These are phyloP conservation scores for Carcina quercana DNA, from an alignment of 2,888 invertebrate species.

Conservation along the genomic window DNA sequence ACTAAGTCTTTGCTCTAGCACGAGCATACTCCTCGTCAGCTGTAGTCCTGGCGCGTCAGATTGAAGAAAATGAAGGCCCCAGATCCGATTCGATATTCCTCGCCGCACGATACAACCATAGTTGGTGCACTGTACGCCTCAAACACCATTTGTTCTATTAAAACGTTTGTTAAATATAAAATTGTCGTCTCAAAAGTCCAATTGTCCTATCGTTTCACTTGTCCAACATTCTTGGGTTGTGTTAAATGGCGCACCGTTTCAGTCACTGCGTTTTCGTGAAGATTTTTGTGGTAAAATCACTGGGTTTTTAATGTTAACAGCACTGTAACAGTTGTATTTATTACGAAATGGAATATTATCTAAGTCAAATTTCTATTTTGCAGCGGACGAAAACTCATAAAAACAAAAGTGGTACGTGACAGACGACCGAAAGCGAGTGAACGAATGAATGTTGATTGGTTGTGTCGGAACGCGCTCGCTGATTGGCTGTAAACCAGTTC, in stretches of 20 bases:
- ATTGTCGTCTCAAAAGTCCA: neutral
- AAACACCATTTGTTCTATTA: conserved; percentile 56
- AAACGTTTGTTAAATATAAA: conserved; percentile 2
- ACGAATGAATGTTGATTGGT: conserved; percentile 57
- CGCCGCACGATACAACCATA: conserved; percentile 57
- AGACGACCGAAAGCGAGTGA: conserved; percentile 39
- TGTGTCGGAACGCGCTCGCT: conserved; percentile 46
- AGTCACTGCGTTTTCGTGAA: no score
- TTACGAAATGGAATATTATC: neutral
- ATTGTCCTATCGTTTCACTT: conserved; percentile 39
- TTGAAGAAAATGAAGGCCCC: conserved; percentile 67
- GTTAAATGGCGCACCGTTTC: conserved; percentile 3
- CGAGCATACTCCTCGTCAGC: conserved; percentile 71
- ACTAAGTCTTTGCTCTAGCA: conserved; percentile 66
- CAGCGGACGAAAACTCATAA: conserved; percentile 34
- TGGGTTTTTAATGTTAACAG: no score
- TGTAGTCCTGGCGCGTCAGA: conserved; percentile 64
- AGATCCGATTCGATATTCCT: conserved; percentile 46
- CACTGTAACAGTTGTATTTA: no score
- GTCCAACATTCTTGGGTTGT: conserved; percentile 70
- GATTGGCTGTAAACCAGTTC: conserved; percentile 64
- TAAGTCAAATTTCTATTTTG: conserved; percentile 18
- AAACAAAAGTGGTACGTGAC: conserved; percentile 37
- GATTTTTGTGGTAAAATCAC: no score
- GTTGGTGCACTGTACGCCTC: conserved; percentile 47